Percentiles rank a stretch among this genome's conserved stretches.
These are phyloP conservation scores for Sminthurinus aureus DNA, from an alignment of 2,888 invertebrate species.

Conservation along the genomic window DNA sequence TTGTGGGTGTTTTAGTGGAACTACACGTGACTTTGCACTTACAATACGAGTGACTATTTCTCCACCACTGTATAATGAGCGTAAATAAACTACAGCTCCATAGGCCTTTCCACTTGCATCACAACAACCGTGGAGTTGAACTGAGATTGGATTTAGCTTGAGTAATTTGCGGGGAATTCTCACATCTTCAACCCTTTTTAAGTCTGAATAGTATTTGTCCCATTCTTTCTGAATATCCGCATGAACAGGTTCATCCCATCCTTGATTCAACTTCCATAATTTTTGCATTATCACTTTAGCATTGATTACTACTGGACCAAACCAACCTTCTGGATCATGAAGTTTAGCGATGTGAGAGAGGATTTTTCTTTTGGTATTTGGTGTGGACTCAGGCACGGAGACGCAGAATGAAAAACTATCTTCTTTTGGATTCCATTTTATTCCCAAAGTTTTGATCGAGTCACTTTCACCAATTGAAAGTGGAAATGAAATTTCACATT, in stretches of 20 bases:
- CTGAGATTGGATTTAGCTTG: neutral
- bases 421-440: conserved; percentile 32
- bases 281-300: conserved; percentile 9
- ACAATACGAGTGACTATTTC: no score
- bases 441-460: conserved; percentile 39
- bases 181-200: neutral
- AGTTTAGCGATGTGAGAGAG: conserved; percentile 32
- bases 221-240: neutral
- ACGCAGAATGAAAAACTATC: conserved; percentile 35
- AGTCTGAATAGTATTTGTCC: neutral
- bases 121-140: conserved; percentile 36
- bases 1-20: no score
- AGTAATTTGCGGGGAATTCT: conserved; percentile 12
- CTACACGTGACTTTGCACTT: no score
- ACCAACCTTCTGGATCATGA: conserved; percentile 43
- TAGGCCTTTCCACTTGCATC: conserved; percentile 34
- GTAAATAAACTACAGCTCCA: conserved; percentile 33
- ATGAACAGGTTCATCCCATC: neutral
- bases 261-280: neutral
- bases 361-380: conserved; percentile 32
- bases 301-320: conserved; percentile 25
- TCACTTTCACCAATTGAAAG: neutral
- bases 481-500: neutral
- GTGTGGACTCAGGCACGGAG: neutral
- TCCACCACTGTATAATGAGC: neutral